Evolutionary conservation across 2,113 vertebrate species (phyloP), one percentile per base, ranked within the genome.

Genomic region (Cavia aperea): DNA sequence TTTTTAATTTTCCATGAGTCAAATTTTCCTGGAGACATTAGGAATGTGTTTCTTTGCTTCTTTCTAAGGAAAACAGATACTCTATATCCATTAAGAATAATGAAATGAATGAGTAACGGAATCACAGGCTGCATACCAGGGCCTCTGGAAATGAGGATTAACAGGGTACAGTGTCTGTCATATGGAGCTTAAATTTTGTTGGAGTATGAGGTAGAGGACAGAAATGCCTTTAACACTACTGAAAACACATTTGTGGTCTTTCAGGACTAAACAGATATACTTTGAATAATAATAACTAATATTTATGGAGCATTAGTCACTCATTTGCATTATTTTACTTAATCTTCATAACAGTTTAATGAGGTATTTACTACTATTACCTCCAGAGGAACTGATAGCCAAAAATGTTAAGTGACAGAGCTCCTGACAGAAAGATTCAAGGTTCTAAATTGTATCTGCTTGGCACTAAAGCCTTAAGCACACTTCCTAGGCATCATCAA

Each of bases 1-100:
- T 75, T 82, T 95, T 95, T 62, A 92, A 84, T 79, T 93, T 36
- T 88, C n/a, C 49, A 39, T 19, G 46, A 93, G 62, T 39, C 66
- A 65, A 24, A 66, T 70, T 90, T 68, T 89, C 51, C 46, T 86
- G 83, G 82, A 58, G 54, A 94, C 15, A 36, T 29, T 68, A 70
- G 60, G 70, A 33, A 5, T 87, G 58, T 58, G n/a, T 85, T 86
- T 73, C n/a, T 81, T 85, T 86, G 39, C 33, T 81, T 88, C 60
- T 65, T 93, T 77, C 58, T 88, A 43, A 46, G 77, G 39, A 93
- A 85, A 89, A 62, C 16, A 81, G 51, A 31, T 70, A 66, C 7
- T 82, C 65, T 84, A 0, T 75, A 36, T 90, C 81, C 56, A 9
- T 72, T 43, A 86, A 39, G 7, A 60, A 5, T 81, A 90, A 77